A percentile compares a stretch with the other conserved stretches of the same genome.
Conservation (phyloP, 2,888 invertebrate genomes). For the Orchestes rusci region DNA sequence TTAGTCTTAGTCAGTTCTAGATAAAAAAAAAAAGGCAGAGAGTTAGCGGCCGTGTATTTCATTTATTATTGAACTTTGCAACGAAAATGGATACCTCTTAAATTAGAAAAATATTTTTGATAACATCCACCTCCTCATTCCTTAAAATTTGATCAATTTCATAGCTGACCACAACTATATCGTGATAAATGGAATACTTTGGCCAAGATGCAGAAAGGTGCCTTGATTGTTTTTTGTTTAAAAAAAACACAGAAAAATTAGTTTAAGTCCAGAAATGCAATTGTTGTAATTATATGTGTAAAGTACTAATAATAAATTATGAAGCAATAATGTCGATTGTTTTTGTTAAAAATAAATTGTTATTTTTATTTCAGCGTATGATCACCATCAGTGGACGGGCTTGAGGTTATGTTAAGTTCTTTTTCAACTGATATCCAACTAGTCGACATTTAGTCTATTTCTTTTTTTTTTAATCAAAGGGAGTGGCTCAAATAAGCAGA, state of each 20-base stretch:
- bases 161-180: slow-evolving; percentile 2
- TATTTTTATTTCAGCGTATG: not conserved
- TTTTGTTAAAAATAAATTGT: not conserved
- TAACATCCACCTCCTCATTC: too few relatives aligned
- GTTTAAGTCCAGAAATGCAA: slow-evolving; percentile 39
- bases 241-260: slow-evolving; percentile 38
- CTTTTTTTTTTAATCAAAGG: too few relatives aligned
- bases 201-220: slow-evolving; percentile 40
- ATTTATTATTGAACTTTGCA: slow-evolving; percentile 6
- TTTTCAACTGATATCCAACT: not conserved
- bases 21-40: slow-evolving; percentile 22
- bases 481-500: too few relatives aligned
- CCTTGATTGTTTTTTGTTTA: slow-evolving; percentile 45
- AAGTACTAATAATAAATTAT: slow-evolving; percentile 33
- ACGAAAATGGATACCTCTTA: slow-evolving; percentile 20
- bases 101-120: slow-evolving; percentile 8
- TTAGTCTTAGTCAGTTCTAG: too few relatives aligned
- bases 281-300: slow-evolving; percentile 44
- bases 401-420: not conserved
- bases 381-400: not conserved
- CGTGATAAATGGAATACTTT: slow-evolving; percentile 28
- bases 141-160: not conserved
- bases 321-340: slow-evolving; percentile 14
- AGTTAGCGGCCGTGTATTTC: not conserved
- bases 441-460: not conserved